Conservation (phyloP, 1,140 invertebrate species). For the Sycobia sp. region DNA sequence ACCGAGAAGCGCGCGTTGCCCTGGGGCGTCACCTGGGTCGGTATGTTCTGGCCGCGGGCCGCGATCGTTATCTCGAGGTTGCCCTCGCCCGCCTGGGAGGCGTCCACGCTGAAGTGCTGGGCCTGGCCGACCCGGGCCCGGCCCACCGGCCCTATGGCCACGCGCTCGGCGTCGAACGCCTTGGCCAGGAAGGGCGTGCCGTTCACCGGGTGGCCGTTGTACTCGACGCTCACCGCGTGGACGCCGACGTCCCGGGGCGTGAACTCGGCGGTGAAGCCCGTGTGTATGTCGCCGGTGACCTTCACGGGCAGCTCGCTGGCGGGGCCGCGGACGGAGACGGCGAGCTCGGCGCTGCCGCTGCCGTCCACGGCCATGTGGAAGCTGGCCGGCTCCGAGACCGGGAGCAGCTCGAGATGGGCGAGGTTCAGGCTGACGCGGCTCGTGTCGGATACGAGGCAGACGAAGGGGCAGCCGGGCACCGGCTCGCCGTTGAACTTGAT, state of each 20-base stretch:
- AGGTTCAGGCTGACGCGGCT: slow-evolving; percentile 80
- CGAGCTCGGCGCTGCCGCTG: slow-evolving; percentile 82
- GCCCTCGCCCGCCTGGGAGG: slow-evolving; percentile 94
- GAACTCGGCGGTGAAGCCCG: slow-evolving; percentile 88
- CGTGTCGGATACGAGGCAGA: slow-evolving; percentile 80
- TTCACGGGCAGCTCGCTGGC: slow-evolving; percentile 80
- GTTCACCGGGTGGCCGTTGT: slow-evolving; percentile 87
- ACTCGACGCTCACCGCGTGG: slow-evolving; percentile 87
- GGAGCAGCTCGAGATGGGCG: slow-evolving; percentile 82
- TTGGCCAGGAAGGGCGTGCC: slow-evolving; percentile 92
- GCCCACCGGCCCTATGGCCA: slow-evolving; percentile 83
- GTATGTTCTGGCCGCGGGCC: slow-evolving; percentile 90
- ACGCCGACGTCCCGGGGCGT: slow-evolving; percentile 87
- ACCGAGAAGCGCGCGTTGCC: slow-evolving; percentile 90
- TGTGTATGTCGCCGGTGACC: slow-evolving; percentile 85
- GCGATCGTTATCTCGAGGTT: slow-evolving; percentile 97
- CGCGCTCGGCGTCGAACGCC: slow-evolving; percentile 89
- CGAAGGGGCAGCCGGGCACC: slow-evolving; percentile 89
- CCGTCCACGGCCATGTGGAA: slow-evolving; percentile 90
- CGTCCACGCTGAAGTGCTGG: slow-evolving; percentile 94
- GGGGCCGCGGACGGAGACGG: slow-evolving; percentile 82
- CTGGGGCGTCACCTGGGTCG: slow-evolving; percentile 96
- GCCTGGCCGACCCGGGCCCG: slow-evolving; percentile 81
- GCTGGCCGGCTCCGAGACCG: slow-evolving; percentile 83
- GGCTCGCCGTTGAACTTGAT: slow-evolving; percentile 98